Base-by-base conservation (phyloP, 2,888 invertebrate species). In the Anoncus sp. region DNA sequence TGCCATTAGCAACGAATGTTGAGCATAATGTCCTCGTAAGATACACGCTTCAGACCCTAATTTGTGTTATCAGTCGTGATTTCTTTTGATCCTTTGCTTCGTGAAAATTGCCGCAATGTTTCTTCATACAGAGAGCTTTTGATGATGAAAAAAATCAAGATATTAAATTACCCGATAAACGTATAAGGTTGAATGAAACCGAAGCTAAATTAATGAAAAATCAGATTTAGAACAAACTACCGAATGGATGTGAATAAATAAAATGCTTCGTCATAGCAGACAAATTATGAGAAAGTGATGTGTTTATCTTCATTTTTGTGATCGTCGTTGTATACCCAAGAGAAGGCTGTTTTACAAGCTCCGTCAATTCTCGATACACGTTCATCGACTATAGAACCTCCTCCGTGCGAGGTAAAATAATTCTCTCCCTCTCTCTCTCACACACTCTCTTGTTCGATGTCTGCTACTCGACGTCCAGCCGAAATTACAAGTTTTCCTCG, bases 401-500 rank as follows among this genome's bases (percentile, higher is more conserved):
- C 10, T 3, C 4, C n/a, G 57, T 14, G 12, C 20, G 38, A 12
- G 57, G 27, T 35, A 5, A 20, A 57, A 57, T 38, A 7, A 35
- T 18, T 31, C 31, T 27, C 10, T 24, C 3, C 27, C 20, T 60
- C 24, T 51, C 24, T 53, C 31, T 38, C 35, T 3, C n/a, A n/a
- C n/a, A n/a, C n/a, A n/a, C 35, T 45, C 24, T 63, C 24, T 60
- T n/a, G 12, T 38, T 45, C 57, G 16, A 20, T 12, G 38, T 57
- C 51, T 14, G 24, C 43, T 22, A n/a, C 70, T 70, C 27, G 24
- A 70, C 18, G 55, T 38, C 62, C 53, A 76, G 75, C 70, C 75
- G 71, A 78, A 79, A 81, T 81, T 80, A 79, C 82, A 80, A 85
- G 82, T 85, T 84, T 83, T 82, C 79, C 79, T 65, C 63, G 73